phyloP scores from a whole-genome alignment of 2,113 vertebrate species.

The Oriolus oriolus region DNA sequence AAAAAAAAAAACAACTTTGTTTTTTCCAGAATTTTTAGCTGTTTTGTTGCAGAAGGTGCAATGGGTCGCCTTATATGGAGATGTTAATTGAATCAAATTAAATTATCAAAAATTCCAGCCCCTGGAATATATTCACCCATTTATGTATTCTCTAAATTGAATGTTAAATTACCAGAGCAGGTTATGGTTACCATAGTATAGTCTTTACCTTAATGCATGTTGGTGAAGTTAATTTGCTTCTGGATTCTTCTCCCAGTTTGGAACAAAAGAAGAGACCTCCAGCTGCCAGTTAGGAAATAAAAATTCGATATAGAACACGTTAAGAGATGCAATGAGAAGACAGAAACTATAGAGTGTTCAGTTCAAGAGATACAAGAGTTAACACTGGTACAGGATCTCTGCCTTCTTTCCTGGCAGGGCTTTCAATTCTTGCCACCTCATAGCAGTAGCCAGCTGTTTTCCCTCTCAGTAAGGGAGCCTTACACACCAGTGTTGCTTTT shows the following conservation, averaged over 20 bases:
- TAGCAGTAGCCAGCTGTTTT: background rate
- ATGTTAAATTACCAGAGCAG: background rate
- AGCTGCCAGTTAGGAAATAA: background rate
- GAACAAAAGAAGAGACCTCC: background rate
- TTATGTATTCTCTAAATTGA: background rate
- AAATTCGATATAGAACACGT: background rate
- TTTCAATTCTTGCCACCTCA: background rate
- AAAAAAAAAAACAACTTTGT: background rate
- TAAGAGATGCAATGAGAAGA: background rate
- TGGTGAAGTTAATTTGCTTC: background rate
- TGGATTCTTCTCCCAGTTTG: background rate
- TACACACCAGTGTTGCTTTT: background rate
- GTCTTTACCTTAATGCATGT: background rate
- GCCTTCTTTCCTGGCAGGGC: background rate
- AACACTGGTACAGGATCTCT: background rate
- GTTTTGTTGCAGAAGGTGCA: background rate
- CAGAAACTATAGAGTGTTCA: background rate
- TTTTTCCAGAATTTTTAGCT: background rate
- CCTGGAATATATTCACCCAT: background rate
- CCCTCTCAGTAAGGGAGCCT: background rate
- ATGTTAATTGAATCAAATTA: background rate
- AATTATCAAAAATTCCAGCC: background rate
- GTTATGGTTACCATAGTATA: background rate
- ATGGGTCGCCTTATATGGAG: fast-evolving
- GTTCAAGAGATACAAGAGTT: background rate